phyloP scores from a whole-genome alignment of 2,113 vertebrate species.

The Dicentrarchus labrax region DNA sequence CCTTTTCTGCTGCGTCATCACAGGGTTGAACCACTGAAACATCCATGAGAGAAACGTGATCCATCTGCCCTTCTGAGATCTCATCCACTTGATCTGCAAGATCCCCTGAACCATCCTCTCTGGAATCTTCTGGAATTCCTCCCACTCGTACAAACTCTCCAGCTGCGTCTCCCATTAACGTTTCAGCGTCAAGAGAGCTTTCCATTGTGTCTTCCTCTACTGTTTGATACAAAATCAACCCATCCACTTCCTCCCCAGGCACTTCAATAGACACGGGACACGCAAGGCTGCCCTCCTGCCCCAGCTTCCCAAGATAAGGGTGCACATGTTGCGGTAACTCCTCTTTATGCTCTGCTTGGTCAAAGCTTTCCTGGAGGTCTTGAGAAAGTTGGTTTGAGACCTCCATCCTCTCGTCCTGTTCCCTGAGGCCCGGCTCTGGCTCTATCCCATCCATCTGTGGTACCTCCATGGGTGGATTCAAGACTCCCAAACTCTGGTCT shows the following conservation, averaged over 20 bases:
- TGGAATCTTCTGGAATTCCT: neutral
- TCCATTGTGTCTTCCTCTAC: conserved; percentile 45
- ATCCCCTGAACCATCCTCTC: neutral
- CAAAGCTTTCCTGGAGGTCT: conserved; percentile 44
- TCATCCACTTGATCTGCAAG: conserved; percentile 67
- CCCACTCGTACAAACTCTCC: conserved; percentile 43
- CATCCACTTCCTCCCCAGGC: conserved; percentile 58
- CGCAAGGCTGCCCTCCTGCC: conserved; percentile 31
- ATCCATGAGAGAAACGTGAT: conserved; percentile 12
- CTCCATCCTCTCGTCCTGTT: conserved; percentile 51
- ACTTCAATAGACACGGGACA: conserved; percentile 64
- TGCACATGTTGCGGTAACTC: conserved; percentile 10
- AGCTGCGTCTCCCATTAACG: conserved; percentile 17
- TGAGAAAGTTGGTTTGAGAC: conserved; percentile 38
- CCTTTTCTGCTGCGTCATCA: conserved; percentile 41
- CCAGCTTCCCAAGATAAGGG: conserved; percentile 59
- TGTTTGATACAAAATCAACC: conserved; percentile 67
- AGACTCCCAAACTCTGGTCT: conserved; percentile 40
- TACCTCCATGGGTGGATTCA: conserved; percentile 42
- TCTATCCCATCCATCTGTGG: conserved; percentile 46
- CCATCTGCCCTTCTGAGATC: conserved; percentile 48
- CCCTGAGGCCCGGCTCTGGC: conserved; percentile 11
- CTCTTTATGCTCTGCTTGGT: conserved; percentile 6
- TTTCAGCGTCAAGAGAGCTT: conserved; percentile 46
- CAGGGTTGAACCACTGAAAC: conserved; percentile 31